These are phyloP conservation scores for Chionodraco myersi DNA, from an alignment of 2,113 vertebrate genomes.

Conservation along the genomic window DNA sequence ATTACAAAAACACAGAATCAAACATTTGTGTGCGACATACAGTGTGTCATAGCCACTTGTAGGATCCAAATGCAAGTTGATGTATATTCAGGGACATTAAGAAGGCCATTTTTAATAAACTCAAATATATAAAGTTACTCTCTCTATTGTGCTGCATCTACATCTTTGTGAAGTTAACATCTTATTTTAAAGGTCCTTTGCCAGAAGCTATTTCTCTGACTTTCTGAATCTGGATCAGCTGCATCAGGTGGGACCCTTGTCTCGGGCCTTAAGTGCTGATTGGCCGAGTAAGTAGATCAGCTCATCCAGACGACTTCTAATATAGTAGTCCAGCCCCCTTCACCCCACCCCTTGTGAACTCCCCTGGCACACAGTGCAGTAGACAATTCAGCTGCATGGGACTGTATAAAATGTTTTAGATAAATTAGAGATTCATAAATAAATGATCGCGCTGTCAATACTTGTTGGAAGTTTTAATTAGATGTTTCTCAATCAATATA, in stretches of 20 bases:
- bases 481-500: conserved; percentile 6
- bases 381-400: conserved; percentile 58
- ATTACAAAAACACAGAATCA: neutral
- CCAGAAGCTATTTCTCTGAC: conserved; percentile 24
- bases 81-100: neutral
- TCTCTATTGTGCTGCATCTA: neutral
- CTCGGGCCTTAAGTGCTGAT: conserved; percentile 68
- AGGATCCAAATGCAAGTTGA: neutral
- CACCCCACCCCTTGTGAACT: conserved; percentile 21
- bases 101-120: neutral
- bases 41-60: conserved; percentile 16
- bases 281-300: conserved; percentile 80
- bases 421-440: conserved; percentile 24
- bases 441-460: conserved; percentile 3
- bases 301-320: conserved; percentile 74
- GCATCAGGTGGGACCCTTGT: conserved; percentile 66
- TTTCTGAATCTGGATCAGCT: conserved; percentile 68
- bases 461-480: neutral
- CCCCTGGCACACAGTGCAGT: conserved; percentile 47
- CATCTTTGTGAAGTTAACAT: neutral
- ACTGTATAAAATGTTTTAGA: conserved; percentile 46
- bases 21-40: neutral
- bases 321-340: conserved; percentile 69
- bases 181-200: neutral
- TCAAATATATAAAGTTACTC: neutral